Conservation (phyloP, 2,888 invertebrate genomes). For the Torymus aiolomorphi region DNA sequence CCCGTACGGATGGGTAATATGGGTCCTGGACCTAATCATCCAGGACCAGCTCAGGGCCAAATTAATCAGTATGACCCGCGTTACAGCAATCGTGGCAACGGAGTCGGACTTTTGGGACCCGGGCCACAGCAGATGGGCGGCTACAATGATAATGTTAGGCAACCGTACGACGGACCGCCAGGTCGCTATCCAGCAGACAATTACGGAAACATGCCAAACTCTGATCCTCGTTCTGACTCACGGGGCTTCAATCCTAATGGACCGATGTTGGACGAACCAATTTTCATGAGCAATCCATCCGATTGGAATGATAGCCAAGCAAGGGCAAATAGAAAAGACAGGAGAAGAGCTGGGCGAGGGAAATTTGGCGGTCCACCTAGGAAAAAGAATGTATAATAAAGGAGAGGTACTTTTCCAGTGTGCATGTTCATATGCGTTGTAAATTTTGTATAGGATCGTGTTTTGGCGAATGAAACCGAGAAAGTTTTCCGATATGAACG, state of each 20-base stretch:
- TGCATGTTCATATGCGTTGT: constrained; percentile 21
- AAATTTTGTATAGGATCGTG: constrained; percentile 50
- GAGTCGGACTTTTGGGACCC: constrained; percentile 70
- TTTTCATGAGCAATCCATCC: constrained; percentile 64
- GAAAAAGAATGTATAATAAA: constrained; percentile 37
- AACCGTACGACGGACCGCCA: constrained; percentile 64
- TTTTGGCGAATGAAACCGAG: constrained; percentile 6
- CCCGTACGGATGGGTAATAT: constrained; percentile 65
- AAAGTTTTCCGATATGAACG: constrained; percentile 5
- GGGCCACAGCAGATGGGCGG: constrained; percentile 66
- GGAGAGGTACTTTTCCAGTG: not conserved
- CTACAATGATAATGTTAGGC: constrained; percentile 65
- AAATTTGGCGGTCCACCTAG: constrained; percentile 51
- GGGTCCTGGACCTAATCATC: constrained; percentile 16
- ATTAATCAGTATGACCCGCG: constrained; percentile 70
- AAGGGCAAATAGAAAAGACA: constrained; percentile 49
- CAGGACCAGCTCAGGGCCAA: constrained; percentile 60
- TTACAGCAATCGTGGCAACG: constrained; percentile 66
- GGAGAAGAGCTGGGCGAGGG: constrained; percentile 46
- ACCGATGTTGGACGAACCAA: constrained; percentile 61
- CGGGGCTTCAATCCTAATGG: constrained; percentile 63
- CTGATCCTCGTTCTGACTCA: constrained; percentile 60
- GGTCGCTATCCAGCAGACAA: constrained; percentile 45
- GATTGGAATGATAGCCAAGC: constrained; percentile 68
- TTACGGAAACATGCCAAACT: constrained; percentile 60